Conservation (phyloP, 1,140 invertebrate genomes). For the Zaprionus tsacasi region DNA sequence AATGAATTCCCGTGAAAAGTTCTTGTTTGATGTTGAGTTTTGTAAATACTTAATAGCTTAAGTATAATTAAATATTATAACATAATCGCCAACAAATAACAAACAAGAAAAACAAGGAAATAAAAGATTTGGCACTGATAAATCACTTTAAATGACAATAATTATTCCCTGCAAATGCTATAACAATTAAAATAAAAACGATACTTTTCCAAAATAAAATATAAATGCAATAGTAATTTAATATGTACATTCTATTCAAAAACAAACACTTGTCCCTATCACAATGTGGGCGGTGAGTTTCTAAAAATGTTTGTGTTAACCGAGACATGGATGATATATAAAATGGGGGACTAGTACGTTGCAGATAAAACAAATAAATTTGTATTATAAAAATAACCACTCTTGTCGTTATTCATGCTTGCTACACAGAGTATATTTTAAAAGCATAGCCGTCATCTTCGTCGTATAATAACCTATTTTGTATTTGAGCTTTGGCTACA, state of each 20-base stretch:
- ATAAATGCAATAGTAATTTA: constrained; percentile 43
- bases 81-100: constrained; percentile 27
- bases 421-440: no score
- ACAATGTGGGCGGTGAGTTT: no score
- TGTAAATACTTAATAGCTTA: constrained; percentile 83
- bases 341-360: no score
- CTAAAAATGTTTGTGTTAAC: no score
- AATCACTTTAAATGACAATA: constrained; percentile 59
- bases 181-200: constrained; percentile 19
- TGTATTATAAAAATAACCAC: no score
- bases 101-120: constrained; percentile 24
- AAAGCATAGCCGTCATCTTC: no score
- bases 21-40: constrained; percentile 78
- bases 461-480: no score
- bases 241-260: constrained; percentile 4
- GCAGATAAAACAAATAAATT: no score
- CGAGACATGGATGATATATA: no score
- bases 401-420: no score
- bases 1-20: constrained; percentile 69
- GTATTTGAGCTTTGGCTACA: no score
- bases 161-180: constrained; percentile 31
- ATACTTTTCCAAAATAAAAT: constrained; percentile 16
- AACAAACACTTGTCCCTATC: neutral
- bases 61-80: constrained; percentile 66
- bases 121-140: constrained; percentile 25